Percentiles rank a stretch among this genome's conserved stretches.
Evolutionary conservation across 1,140 invertebrate species (phyloP).

Genomic region (Lepidurus packardi): DNA sequence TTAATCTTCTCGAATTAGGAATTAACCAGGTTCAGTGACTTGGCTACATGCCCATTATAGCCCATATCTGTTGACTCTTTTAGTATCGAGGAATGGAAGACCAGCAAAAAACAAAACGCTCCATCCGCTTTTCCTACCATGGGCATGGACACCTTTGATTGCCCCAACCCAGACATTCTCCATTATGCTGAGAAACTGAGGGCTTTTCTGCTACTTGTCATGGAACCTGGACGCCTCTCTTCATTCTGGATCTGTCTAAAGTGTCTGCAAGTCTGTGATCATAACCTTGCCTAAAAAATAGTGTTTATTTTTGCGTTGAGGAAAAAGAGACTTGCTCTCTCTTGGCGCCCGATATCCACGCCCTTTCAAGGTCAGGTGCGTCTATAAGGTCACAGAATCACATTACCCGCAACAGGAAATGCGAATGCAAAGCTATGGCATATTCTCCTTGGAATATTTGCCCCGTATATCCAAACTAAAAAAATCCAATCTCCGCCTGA

Average conservation of each 20-base stretch:
- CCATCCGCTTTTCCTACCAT: background rate
- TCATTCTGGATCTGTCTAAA: background rate
- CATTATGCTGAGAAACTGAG: background rate
- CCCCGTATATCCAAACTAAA: no score
- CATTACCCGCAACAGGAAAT: background rate
- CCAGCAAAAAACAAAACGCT: background rate
- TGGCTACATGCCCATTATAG: no score
- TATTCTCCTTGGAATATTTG: no score
- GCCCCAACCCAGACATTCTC: background rate
- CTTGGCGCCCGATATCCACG: background rate
- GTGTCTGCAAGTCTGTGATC: background rate
- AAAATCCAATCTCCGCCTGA: no score
- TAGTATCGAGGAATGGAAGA: background rate
- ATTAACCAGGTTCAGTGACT: no score
- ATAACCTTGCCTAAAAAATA: background rate
- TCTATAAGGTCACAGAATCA: background rate
- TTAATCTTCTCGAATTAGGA: no score
- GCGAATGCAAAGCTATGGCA: background rate
- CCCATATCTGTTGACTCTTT: background rate
- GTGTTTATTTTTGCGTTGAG: background rate
- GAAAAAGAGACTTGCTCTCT: no score
- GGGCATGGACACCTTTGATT: background rate
- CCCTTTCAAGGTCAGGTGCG: background rate
- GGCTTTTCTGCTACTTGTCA: background rate
- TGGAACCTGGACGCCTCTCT: background rate